Conservation (phyloP, 1,140 invertebrate species). For the Psilanteris sp. region DNA sequence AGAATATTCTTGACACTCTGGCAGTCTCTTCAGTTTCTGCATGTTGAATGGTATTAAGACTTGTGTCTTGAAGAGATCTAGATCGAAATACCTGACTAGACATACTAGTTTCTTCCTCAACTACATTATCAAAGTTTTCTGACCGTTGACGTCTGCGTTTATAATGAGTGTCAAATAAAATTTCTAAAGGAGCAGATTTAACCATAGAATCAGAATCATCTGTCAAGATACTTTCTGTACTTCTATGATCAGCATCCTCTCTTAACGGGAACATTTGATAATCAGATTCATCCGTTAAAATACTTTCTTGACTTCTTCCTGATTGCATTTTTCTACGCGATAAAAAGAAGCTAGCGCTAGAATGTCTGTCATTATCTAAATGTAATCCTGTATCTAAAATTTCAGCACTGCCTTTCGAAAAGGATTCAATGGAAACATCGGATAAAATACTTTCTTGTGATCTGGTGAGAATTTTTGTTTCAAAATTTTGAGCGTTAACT, state of each 20-base stretch:
- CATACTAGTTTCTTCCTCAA: conserved; percentile 23
- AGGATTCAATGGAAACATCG: conserved; percentile 81
- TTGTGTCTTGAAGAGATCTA: conserved; percentile 79
- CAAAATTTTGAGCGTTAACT: conserved; percentile 60
- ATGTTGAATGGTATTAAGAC: conserved; percentile 64
- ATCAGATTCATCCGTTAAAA: conserved; percentile 88
- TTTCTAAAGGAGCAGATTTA: conserved; percentile 87
- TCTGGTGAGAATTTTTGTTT: conserved; percentile 70
- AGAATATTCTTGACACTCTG: conserved; percentile 65
- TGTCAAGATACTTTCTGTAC: conserved; percentile 79
- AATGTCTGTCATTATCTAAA: conserved; percentile 82
- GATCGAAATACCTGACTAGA: conserved; percentile 74
- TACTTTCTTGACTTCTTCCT: conserved; percentile 88
- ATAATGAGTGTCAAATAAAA: conserved; percentile 82
- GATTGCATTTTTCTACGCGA: conserved; percentile 78
- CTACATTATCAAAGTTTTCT: conserved; percentile 69
- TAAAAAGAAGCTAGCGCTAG: conserved; percentile 80
- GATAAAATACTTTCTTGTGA: conserved; percentile 89
- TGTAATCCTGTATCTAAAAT: conserved; percentile 80
- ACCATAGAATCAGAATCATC: conserved; percentile 81
- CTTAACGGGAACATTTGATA: conserved; percentile 76
- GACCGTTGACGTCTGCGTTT: conserved; percentile 73
- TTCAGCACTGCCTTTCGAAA: conserved; percentile 75
- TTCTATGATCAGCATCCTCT: conserved; percentile 72
- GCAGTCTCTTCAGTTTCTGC: conserved; percentile 52